Evolutionary conservation across 2,888 invertebrate species (phyloP).

Genomic region (Xestia ashworthii): DNA sequence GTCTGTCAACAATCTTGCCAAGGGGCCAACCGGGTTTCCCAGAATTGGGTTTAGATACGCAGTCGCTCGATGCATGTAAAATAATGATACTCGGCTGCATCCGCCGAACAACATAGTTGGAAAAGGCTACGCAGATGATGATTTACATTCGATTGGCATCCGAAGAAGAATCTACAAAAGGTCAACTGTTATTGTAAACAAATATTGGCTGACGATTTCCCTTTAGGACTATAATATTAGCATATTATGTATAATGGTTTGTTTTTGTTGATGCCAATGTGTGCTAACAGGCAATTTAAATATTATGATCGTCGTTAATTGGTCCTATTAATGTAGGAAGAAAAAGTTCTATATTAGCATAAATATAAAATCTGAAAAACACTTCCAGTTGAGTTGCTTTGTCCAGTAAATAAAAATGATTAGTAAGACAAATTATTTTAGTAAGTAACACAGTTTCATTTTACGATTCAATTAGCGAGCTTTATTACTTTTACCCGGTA

Average conservation of each 20-base stretch:
- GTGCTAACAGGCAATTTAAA: neutral
- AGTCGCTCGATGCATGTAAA: neutral
- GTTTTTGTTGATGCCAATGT: neutral
- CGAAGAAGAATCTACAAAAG: neutral
- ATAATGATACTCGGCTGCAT: neutral
- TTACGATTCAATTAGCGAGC: neutral
- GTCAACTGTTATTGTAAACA: conserved; percentile 14
- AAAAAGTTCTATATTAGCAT: neutral
- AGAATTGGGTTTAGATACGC: neutral
- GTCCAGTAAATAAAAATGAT: neutral
- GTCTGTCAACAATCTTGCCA: neutral
- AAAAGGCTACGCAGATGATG: neutral
- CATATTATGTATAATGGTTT: neutral
- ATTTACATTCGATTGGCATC: neutral
- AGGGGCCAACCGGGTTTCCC: neutral
- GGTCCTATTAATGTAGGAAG: neutral
- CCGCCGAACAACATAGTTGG: neutral
- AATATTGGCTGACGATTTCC: conserved; percentile 36
- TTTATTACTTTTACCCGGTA: neutral
- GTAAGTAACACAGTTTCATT: neutral
- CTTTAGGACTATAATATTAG: conserved; percentile 12
- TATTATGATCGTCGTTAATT: neutral
- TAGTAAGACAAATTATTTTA: neutral
- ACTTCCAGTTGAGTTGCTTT: neutral
- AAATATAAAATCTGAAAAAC: neutral